These are phyloP conservation scores for Diorhabda sublineata DNA, from an alignment of 1,140 invertebrate species.

Conservation along the genomic window DNA sequence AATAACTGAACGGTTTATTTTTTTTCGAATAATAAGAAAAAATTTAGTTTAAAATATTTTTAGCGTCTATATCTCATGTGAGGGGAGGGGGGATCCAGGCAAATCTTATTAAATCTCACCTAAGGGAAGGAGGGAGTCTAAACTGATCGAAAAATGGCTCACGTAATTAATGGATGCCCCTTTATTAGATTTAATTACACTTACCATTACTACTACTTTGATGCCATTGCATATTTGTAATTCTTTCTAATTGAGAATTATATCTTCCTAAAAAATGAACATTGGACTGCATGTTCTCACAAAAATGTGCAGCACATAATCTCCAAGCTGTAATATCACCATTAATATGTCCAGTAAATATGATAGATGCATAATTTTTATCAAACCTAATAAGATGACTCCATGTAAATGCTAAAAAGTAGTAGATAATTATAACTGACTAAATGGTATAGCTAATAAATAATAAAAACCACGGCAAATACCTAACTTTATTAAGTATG, in stretches of 20 bases:
- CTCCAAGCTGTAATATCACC: slow-evolving; percentile 34
- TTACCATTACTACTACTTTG: slow-evolving; percentile 26
- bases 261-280: slow-evolving; percentile 24
- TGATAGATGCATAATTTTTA: slow-evolving; percentile 16
- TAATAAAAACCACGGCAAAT: neutral
- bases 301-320: slow-evolving; percentile 15
- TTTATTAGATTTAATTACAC: neutral
- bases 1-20: too few relatives aligned
- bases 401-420: slow-evolving; percentile 33
- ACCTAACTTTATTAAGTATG: too few relatives aligned
- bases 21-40: too few relatives aligned
- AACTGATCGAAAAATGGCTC: too few relatives aligned
- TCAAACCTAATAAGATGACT: slow-evolving; percentile 24
- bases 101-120: too few relatives aligned
- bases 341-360: slow-evolving; percentile 34
- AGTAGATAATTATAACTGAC: neutral
- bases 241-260: slow-evolving; percentile 22
- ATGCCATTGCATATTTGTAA: slow-evolving; percentile 30
- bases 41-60: too few relatives aligned
- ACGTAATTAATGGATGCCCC: too few relatives aligned
- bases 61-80: too few relatives aligned
- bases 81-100: too few relatives aligned
- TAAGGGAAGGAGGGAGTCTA: too few relatives aligned
- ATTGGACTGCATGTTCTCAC: slow-evolving; percentile 12
- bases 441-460: too few relatives aligned